Conservation (phyloP, 2,113 vertebrate genomes). For the Hassar affinis region DNA sequence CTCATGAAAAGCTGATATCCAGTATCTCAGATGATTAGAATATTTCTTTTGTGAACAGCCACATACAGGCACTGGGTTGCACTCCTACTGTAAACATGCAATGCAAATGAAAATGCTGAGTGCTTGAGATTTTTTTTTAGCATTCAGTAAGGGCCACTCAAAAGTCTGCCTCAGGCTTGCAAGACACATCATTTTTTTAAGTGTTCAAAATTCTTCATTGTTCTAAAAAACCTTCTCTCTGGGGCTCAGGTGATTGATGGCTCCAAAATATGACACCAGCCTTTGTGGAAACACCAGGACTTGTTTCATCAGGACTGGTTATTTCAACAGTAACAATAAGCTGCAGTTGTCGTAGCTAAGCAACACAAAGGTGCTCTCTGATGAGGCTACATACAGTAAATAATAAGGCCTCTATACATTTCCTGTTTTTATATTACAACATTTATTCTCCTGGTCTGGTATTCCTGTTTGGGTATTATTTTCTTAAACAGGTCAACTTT, state of each 20-base stretch:
- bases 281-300: constrained; percentile 29
- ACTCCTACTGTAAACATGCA: background rate
- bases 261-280: constrained; percentile 31
- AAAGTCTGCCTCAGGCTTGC: constrained; percentile 36
- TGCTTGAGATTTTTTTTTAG: background rate
- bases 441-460: background rate
- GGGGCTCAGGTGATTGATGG: constrained; percentile 34
- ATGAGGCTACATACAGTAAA: background rate
- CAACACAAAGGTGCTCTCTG: background rate
- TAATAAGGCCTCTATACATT: no score
- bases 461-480: constrained; percentile 11
- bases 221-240: constrained; percentile 19
- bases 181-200: constrained; percentile 23
- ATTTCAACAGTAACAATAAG: background rate
- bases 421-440: background rate
- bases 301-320: constrained; percentile 31
- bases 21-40: no score
- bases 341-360: background rate
- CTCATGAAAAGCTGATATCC: no score
- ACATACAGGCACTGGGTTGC: no score
- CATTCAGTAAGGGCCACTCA: background rate
- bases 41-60: no score
- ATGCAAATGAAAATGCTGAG: constrained; percentile 28
- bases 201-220: constrained; percentile 19
- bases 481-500: constrained; percentile 9